Evolutionary conservation across 2,797 vertebrate genomes (phyloP).

Genomic region (Nasua narica): DNA sequence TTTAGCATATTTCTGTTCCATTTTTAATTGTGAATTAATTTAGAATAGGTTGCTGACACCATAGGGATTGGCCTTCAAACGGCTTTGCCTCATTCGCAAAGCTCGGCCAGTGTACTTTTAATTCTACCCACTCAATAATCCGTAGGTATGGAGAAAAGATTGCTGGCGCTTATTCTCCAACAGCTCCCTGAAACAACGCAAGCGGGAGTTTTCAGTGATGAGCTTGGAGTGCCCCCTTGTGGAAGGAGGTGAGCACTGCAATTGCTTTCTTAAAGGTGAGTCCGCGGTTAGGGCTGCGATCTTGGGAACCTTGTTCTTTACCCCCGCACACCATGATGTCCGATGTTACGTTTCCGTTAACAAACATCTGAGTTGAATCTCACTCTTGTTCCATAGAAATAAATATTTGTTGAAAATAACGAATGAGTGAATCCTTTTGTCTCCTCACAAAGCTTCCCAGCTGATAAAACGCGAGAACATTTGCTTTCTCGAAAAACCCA

Average conservation of each 20-base stretch:
- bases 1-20: not conserved
- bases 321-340: not conserved
- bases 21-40: not conserved
- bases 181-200: rapidly evolving
- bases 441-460: not conserved
- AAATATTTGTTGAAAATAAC: not conserved
- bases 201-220: not conserved
- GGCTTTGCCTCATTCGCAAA: not conserved
- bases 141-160: not conserved
- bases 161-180: not conserved
- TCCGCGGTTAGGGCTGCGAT: rapidly evolving
- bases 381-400: not conserved
- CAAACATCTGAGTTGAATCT: not conserved
- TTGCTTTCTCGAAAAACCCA: not conserved
- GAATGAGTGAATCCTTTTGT: not conserved
- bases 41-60: not conserved
- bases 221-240: conserved; percentile 80
- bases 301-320: not conserved
- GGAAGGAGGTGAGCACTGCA: conserved; percentile 22
- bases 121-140: not conserved
- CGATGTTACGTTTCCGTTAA: not conserved
- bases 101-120: conserved; percentile 33
- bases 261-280: not conserved
- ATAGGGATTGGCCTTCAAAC: not conserved
- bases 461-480: not conserved